These are phyloP conservation scores for Pachyramphus minor DNA, from an alignment of 2,113 vertebrate species.

Conservation along the genomic window DNA sequence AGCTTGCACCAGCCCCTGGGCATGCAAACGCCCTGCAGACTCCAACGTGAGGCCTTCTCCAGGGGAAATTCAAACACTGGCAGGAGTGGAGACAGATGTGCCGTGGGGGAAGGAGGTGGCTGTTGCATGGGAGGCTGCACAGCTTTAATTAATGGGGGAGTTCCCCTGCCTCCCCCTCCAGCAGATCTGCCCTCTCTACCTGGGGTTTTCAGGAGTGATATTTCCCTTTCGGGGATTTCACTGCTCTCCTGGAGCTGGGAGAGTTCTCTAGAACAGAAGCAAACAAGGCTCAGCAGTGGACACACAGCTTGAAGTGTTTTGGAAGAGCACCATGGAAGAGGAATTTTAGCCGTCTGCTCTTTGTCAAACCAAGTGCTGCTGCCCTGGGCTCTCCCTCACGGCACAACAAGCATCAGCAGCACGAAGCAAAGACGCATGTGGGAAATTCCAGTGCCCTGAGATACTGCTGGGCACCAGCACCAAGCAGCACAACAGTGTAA, in stretches of 20 bases:
- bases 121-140: neutral
- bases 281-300: neutral
- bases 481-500: neutral
- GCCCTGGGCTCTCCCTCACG: neutral
- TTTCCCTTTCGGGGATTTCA: neutral
- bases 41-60: neutral
- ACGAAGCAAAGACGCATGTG: too few species aligned
- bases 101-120: neutral
- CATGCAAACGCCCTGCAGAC: neutral
- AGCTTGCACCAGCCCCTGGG: neutral
- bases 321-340: neutral
- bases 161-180: neutral
- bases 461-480: neutral
- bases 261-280: neutral
- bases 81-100: neutral
- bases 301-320: neutral
- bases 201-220: neutral
- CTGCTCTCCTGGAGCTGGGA: neutral
- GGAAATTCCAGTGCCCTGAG: slow-evolving; percentile 8
- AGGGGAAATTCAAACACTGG: neutral
- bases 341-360: neutral
- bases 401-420: neutral
- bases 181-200: neutral
- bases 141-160: neutral
- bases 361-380: neutral